Evolutionary conservation across 2,797 vertebrate species (phyloP), one percentile per base, ranked within the genome.

Genomic region (Hoplostethus mediterraneus): DNA sequence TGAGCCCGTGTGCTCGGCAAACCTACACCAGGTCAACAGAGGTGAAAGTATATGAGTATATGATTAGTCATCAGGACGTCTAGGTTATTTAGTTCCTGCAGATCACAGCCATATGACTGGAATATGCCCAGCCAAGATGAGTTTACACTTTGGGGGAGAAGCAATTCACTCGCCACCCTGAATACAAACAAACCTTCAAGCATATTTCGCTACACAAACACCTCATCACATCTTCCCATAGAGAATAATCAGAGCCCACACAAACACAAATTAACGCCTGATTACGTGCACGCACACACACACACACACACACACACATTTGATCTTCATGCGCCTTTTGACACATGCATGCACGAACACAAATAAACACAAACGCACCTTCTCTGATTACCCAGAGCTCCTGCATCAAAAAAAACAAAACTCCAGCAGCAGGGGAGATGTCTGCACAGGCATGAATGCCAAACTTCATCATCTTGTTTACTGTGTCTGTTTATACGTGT

Each of bases 381-480:
- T 6, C 71, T 68, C 53, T 79, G 71, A 88, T 87, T 84, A 87
- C 73, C 66, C 63, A 56, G 42, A 47, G 77, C 80, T 66, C 63
- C 60, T 12, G 53, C 75, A 67, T 77, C 53, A 78, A 77, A 73
- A 71, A 74, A 1, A 70, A 53, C 59, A 74, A 1, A 70, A 53
- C 59, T 44, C 51, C 36, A 57, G 74, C 60, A 61, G 82, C 74
- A 73, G 81, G 86, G 77, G 77, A 76, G 85, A 86, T 79, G 69
- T 87, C 65, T 73, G 80, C 57, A 67, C 72, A 84, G 90, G 86
- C 84, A 28, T 83, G 77, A 72, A 71, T 56, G 82, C 85, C 90
- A 84, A 84, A 84, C 88, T 79, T 79, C 88, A 90, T 91, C 87
- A 77, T 74, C 82, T 83, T 89, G 82, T 82, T 89, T 85, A 80